Evolutionary conservation across 2,888 invertebrate species (phyloP).

Genomic region (Drosophila conformis): DNA sequence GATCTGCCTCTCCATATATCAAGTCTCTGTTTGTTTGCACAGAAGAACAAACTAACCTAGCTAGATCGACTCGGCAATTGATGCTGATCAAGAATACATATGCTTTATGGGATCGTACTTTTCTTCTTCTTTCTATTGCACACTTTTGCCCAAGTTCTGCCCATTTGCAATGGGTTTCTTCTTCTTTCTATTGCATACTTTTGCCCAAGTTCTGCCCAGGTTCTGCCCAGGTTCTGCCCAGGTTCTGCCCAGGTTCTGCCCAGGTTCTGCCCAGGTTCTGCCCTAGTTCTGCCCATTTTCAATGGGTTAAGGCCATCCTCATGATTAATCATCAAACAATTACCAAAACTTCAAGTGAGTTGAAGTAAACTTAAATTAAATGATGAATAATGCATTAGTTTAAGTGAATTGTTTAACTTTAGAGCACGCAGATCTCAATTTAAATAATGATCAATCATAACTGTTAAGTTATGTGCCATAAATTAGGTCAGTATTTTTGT

Average conservation of each 20-base stretch:
- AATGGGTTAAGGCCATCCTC: neutral
- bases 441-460: constrained; percentile 13
- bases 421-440: neutral
- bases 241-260: no score
- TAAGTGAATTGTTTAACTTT: neutral
- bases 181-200: neutral
- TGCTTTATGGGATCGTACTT: neutral
- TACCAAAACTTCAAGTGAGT: neutral
- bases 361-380: neutral
- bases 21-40: neutral
- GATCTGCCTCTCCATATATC: accelerated
- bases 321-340: neutral
- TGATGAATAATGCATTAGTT: neutral
- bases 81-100: neutral
- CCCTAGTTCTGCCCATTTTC: neutral
- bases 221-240: no score
- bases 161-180: neutral
- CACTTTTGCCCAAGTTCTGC: neutral
- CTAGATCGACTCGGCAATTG: neutral
- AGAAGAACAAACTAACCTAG: neutral
- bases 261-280: no score
- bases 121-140: neutral
- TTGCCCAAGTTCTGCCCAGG: no score
- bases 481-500: constrained; percentile 34
- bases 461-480: neutral